These are phyloP conservation scores for Choloepus hoffmanni DNA, from an alignment of 2,113 vertebrate genomes.

Conservation along the genomic window DNA sequence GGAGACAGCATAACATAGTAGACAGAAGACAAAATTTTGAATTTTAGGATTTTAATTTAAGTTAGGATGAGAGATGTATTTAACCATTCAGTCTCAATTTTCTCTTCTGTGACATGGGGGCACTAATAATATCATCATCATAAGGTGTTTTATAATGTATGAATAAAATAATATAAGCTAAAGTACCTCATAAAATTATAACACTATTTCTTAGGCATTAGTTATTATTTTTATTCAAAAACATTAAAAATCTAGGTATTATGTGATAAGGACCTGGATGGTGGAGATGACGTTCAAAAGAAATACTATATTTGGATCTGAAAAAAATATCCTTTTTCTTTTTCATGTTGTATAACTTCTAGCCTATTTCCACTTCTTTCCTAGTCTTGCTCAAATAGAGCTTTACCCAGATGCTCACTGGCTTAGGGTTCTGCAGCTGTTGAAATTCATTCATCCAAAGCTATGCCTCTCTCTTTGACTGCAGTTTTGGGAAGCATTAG, in stretches of 20 bases:
- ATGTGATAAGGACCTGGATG: neutral
- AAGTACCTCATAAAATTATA: neutral
- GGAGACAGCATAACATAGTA: neutral
- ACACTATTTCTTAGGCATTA: neutral
- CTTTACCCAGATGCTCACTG: neutral
- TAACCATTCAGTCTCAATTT: neutral
- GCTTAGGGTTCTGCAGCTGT: neutral
- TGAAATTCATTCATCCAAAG: neutral
- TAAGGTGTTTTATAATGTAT: neutral
- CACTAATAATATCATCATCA: neutral
- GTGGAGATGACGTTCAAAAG: neutral
- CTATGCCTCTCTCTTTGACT: neutral
- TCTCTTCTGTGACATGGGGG: neutral
- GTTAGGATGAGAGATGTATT: neutral
- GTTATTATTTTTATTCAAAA: conserved; percentile 4
- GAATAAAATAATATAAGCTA: neutral
- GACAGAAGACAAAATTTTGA: neutral
- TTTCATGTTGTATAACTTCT: neutral
- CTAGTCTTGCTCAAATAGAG: neutral
- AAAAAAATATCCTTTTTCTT: neutral
- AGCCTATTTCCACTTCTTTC: neutral
- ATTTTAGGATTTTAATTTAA: neutral
- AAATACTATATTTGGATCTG: neutral
- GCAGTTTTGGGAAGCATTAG: neutral
- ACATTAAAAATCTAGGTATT: neutral